Evolutionary conservation across 2,888 invertebrate genomes (phyloP).

Genomic region (Neoscelio sp.): DNA sequence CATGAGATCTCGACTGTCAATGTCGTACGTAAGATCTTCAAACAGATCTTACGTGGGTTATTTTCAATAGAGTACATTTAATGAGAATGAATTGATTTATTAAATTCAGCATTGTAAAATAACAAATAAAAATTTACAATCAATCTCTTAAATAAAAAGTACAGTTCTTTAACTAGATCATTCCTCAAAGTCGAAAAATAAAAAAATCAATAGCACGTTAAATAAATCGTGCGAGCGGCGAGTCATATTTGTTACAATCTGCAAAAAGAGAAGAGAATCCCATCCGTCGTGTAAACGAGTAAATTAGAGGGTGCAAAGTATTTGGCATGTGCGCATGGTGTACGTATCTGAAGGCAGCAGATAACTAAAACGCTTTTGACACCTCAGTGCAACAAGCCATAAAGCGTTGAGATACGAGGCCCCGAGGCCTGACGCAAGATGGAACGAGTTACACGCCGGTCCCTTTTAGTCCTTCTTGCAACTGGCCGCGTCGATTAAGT

Average conservation of each 20-base stretch:
- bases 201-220: no score
- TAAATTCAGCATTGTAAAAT: no score
- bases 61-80: no score
- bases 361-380: constrained; percentile 78
- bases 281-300: constrained; percentile 48
- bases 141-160: no score
- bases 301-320: constrained; percentile 61
- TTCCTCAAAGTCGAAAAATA: no score
- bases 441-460: constrained; percentile 58
- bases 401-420: constrained; percentile 74
- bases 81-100: no score
- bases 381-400: constrained; percentile 72
- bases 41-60: no score
- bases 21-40: no score
- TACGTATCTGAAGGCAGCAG: constrained; percentile 70
- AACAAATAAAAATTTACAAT: no score
- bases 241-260: neutral
- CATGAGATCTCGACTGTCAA: no score
- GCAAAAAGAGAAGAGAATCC: neutral
- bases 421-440: constrained; percentile 50
- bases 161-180: no score
- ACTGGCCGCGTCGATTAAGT: constrained; percentile 71
- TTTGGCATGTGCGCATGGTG: constrained; percentile 46
- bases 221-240: neutral
- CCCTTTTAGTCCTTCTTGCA: constrained; percentile 65